Base-by-base conservation (phyloP, 2,113 vertebrate species). In the Poecilia latipinna region DNA sequence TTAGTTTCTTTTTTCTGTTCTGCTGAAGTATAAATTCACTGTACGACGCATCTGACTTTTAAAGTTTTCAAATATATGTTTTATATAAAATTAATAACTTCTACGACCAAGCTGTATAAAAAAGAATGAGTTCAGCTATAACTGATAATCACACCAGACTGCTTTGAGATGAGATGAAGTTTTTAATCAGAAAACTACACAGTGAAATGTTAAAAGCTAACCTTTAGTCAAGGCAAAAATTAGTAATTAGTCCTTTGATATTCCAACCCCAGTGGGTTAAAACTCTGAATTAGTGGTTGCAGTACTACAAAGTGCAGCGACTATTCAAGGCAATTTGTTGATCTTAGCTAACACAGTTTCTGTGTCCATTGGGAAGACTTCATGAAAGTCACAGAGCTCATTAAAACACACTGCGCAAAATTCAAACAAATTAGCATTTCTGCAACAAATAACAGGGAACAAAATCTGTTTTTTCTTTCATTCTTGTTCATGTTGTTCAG, bases 341-440 rank as follows among this genome's bases (percentile, higher is more conserved):
- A 61, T 61, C 4, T 70, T 64, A n/a, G 22, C 44, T 62, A 66
- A 69, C 61, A 77, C 78, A 88, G 68, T 76, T 72, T 2, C 12
- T 28, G 12, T 61, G 35, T 65, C 79, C 68, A 26, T 7, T 13
- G 64, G 39, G 51, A 24, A 65, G 73, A 66, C 37, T 32, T 33
- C 4, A 22, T 64, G 31, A 70, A 69, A 64, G 61, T 61, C 74
- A 67, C 60, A 17, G 35, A 82, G 80, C 69, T 86, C 77, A 80
- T 86, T 80, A 89, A 63, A 8, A 17, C n/a, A 39, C 51, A 2
- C 24, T 65, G 35, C 31, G 42, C 72, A 69, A 72, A 62, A 72
- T 72, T 75, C 65, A 75, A 84, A 82, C 77, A 78, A 78, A 85
- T 85, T 68, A 77, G 51, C 77, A 67, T 17, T 74, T 68, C 28